Evolutionary conservation across 1,140 invertebrate species (phyloP), one percentile per base, ranked within the genome.

Genomic region (Dendroctonus ponderosae): DNA sequence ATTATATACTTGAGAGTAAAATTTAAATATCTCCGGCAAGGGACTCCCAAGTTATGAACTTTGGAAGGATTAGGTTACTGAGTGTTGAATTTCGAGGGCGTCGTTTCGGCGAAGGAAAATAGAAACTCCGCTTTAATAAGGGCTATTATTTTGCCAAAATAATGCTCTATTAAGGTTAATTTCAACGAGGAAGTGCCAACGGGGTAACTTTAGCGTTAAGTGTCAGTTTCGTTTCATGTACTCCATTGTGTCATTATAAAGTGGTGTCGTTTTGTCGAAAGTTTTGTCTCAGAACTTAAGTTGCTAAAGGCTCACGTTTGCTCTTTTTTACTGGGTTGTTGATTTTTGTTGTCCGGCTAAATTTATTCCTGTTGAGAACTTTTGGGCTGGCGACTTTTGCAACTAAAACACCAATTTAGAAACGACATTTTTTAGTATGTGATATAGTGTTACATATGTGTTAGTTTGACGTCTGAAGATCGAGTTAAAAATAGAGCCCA

Each of bases 71-170:
- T 59, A 59, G 5, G 41, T 59, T 59, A 59, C 57, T 42, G 43
- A 59, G 57, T 59, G 57, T 59, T 48, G 40, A 59, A 42, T 59
- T 59, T 43, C 57, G 41, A 59, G 11, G 57, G 57, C 43, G 42
- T 44, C 57, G 42, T 59, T 59, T 37, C 43, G 26, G 14, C 43
- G 46, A 43, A 59, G 46, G 57, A 59, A 59, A 59, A 59, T 59
- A 59, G 57, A 59, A 59, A 59, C 57, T 59, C 3, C 26, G 12
- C 57, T 48, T 59, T 59, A 59, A 59, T 59, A 59, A 59, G 40
- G 57, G 57, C 57, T 59, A 59, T 59, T 59, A 59, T 59, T 59
- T 59, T 37, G 57, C 11, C 57, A 37, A 59, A 59, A 59, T 59
- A 59, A 59, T 59, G 57, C 43, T 7, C 57, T 48, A 26, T 59